Evolutionary conservation across 2,888 invertebrate species (phyloP), one percentile per base, ranked within the genome.

Genomic region (Xylocampa areola): DNA sequence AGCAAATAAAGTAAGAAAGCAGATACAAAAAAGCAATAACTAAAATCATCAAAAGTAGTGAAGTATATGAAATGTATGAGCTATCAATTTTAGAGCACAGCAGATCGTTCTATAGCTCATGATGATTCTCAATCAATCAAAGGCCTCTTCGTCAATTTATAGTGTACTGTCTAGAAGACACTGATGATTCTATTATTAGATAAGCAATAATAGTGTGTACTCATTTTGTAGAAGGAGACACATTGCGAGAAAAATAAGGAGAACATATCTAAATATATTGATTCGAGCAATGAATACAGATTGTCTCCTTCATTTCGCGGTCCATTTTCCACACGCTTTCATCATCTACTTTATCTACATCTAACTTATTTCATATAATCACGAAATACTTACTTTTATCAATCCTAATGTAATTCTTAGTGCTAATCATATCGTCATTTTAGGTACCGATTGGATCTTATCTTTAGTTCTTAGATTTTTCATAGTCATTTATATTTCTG

Each of bases 211-310:
- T n/a, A n/a, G n/a, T n/a, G n/a, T 21, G 21, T 4, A 21, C 21
- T 29, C 11, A 11, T 29, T 27, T 10, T 27, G 27, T 10, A 8
- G 8, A 8, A 10, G 11, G 29, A 29, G n/a, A 8, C 10, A 5
- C 8, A 25, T 25, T 25, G 25, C 25, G 4, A 21, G 21, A 21
- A 1, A 21, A 21, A 21, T 7, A 21, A 39, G 27, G 58, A 40
- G 33, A 41, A 54, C 57, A 62, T 41, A 76, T 77, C 74, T 63
- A 78, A 80, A 79, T 80, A 70, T 73, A 78, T 80, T 79, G 72
- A 77, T 75, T 74, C 67, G 47, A 58, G 14, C 76, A 79, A 81
- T 81, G 73, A 77, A 25, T 25, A 8, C 25, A 4, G 23, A 25
- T 25, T 25, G 25, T 25, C 25, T 25, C 25, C 2, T 29, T 7